Percentiles rank a stretch among this genome's conserved stretches.
phyloP scores from a whole-genome alignment of 2,113 vertebrate genomes.

The Antigone vipio region DNA sequence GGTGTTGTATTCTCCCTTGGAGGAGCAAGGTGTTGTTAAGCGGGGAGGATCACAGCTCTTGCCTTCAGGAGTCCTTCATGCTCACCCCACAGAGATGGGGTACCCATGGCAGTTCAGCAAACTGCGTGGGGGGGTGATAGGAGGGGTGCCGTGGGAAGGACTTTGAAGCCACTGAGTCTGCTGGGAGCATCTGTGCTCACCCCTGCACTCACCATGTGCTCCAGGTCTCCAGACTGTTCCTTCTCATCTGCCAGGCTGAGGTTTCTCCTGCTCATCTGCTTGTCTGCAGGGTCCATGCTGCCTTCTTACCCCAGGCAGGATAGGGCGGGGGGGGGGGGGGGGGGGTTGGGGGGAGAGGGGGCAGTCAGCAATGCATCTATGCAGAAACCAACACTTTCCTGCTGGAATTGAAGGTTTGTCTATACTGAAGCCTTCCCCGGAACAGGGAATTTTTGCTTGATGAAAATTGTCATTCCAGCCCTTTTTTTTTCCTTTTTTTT shows the following conservation, averaged over 20 bases:
- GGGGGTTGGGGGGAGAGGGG: no score
- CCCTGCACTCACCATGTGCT: accelerated
- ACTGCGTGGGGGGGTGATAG: accelerated
- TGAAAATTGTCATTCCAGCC: neutral
- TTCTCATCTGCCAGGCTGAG: neutral
- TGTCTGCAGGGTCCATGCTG: neutral
- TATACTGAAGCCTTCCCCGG: neutral
- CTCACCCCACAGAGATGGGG: neutral
- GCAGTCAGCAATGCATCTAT: neutral
- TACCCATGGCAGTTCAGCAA: neutral
- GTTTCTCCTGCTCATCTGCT: neutral
- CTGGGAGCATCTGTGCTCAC: neutral
- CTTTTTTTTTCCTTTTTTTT: neutral
- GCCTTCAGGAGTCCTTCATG: neutral
- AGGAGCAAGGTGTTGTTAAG: neutral
- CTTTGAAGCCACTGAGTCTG: neutral
- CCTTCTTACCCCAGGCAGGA: neutral
- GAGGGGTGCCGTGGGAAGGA: neutral
- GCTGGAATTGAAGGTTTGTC: neutral
- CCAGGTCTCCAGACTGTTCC: neutral
- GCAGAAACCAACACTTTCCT: neutral
- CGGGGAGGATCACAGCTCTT: neutral
- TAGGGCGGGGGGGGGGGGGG: no score
- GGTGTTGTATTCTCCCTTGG: neutral
- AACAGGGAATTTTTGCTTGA: neutral